Percentiles rank a stretch among this genome's conserved stretches.
phyloP scores from a whole-genome alignment of 1,140 invertebrate genomes.

The Oedothorax gibbosus region DNA sequence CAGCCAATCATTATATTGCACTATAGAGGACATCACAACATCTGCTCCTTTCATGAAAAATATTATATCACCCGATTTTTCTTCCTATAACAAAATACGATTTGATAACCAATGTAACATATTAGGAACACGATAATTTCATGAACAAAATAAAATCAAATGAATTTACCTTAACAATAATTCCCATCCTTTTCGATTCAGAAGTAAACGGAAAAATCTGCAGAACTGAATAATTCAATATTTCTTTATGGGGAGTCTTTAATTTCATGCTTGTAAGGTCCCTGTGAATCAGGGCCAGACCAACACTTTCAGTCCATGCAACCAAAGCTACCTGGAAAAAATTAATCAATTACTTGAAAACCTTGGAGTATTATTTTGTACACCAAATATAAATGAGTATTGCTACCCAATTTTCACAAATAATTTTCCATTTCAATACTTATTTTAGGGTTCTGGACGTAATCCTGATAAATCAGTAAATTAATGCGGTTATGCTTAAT shows the following conservation, averaged over 20 bases:
- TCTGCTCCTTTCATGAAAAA: constrained; percentile 99
- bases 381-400: too few species aligned
- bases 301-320: constrained; percentile 79
- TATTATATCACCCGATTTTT: constrained; percentile 85
- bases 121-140: not conserved
- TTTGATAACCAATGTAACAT: not conserved
- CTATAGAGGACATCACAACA: constrained; percentile 91
- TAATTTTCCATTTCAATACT: too few species aligned
- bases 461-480: too few species aligned
- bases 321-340: constrained; percentile 80
- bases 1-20: constrained; percentile 96
- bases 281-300: constrained; percentile 76
- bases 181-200: constrained; percentile 98
- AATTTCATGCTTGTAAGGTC: constrained; percentile 85
- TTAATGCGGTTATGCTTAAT: too few species aligned
- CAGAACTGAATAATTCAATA: constrained; percentile 87
- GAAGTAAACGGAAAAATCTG: constrained; percentile 99
- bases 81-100: constrained; percentile 73
- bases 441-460: too few species aligned
- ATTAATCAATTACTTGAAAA: not conserved
- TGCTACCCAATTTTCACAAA: too few species aligned
- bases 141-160: not conserved
- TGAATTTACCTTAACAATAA: constrained; percentile 86
- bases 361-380: too few species aligned
- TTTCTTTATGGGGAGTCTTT: constrained; percentile 77